Evolutionary conservation across 2,797 vertebrate species (phyloP).

Genomic region (Rhinella marina): DNA sequence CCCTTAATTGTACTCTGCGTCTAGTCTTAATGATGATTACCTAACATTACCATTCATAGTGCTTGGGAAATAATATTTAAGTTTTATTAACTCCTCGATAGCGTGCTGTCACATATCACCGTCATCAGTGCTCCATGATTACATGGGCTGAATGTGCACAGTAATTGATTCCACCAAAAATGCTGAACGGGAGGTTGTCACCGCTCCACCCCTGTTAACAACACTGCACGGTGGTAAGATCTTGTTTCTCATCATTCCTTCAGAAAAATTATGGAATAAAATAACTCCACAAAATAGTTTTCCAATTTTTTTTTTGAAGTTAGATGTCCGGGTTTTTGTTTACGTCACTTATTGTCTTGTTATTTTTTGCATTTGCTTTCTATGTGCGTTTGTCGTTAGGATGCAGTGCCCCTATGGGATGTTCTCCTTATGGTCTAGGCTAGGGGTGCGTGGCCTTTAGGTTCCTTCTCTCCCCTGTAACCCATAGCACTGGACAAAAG

Average conservation of each 20-base stretch:
- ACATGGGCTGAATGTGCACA: neutral
- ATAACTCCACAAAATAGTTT: too few relatives aligned
- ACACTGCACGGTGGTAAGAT: neutral
- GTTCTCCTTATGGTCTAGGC: too few relatives aligned
- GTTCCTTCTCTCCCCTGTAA: too few relatives aligned
- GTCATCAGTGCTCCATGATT: neutral
- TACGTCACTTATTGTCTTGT: too few relatives aligned
- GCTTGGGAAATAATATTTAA: neutral
- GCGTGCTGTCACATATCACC: neutral
- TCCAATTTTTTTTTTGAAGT: too few relatives aligned
- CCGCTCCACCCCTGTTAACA: neutral
- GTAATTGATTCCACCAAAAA: neutral
- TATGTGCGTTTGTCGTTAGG: too few relatives aligned
- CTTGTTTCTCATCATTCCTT: neutral
- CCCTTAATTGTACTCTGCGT: conserved; percentile 15
- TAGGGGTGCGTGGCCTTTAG: too few relatives aligned
- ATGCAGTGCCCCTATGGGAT: too few relatives aligned
- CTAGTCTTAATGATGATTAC: conserved; percentile 20
- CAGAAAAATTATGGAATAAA: neutral
- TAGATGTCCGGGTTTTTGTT: too few relatives aligned
- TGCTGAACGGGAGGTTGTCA: neutral
- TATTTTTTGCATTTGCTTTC: too few relatives aligned
- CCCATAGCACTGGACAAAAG: too few relatives aligned
- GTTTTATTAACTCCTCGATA: neutral
- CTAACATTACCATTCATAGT: neutral